Conservation (phyloP, 2,888 invertebrate species). For the Ctenicera cuprea region DNA sequence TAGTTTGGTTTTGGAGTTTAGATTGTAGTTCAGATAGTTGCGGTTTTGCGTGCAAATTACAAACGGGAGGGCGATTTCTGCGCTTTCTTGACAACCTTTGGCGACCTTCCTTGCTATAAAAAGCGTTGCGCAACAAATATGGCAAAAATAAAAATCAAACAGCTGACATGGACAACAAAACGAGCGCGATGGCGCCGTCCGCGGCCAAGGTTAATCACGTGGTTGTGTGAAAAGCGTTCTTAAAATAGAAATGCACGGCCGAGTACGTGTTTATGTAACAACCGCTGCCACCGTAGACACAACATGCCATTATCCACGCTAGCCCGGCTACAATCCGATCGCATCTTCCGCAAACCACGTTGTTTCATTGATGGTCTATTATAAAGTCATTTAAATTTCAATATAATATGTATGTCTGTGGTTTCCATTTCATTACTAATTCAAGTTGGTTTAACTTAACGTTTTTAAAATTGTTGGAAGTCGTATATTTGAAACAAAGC, state of each 20-base stretch:
- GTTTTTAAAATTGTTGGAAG: too few relatives aligned
- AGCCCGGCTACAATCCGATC: constrained; percentile 35
- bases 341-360: constrained; percentile 35
- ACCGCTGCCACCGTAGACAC: constrained; percentile 42
- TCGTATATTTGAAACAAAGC: too few relatives aligned
- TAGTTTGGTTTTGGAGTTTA: not conserved
- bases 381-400: constrained; percentile 22
- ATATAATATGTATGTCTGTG: not conserved
- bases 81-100: not conserved
- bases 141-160: constrained; percentile 41
- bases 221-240: constrained; percentile 60
- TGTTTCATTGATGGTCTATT: constrained; percentile 35
- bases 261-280: constrained; percentile 55
- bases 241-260: constrained; percentile 62
- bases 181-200: constrained; percentile 61
- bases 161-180: constrained; percentile 45
- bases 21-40: too few relatives aligned
- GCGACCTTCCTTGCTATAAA: constrained; percentile 15
- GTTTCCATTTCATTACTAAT: not conserved
- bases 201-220: constrained; percentile 66
- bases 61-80: not conserved
- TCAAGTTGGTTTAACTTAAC: too few relatives aligned
- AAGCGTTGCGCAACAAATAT: constrained; percentile 32
- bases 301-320: constrained; percentile 48
- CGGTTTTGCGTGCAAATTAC: constrained; percentile 4